Base-by-base conservation (phyloP, 2,888 invertebrate species). In the Azorinus chamasolen region DNA sequence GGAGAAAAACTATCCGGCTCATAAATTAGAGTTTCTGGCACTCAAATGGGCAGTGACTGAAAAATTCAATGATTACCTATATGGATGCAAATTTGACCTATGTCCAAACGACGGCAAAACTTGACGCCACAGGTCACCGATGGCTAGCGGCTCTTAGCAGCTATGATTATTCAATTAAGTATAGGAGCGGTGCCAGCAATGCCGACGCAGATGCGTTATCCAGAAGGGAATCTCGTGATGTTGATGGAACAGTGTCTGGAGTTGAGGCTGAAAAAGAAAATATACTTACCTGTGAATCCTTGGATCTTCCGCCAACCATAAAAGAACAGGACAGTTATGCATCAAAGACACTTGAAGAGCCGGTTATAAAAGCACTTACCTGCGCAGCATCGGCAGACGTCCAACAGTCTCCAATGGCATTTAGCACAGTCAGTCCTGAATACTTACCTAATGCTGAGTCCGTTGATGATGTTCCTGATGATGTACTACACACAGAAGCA, bases 11-110 rank as follows among this genome's bases (percentile, higher is more conserved):
- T 63, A 63, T 24, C 63, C 65, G 16, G 39, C 54, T 3, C 65
- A 65, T 25, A 65, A 72, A 25, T 25, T 66, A 16, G 72, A 72
- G 45, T 72, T 72, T 48, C 37, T 65, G 14, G 64, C 51, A 6
- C 54, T 72, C 16, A 72, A 72, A 27, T 72, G 72, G 72, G 51
- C 65, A 14, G 59, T 72, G 4, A 46, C 48, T 14, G 72, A 72
- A 37, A 72, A 63, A 43, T 51, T 65, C 39, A 32, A 61, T 25
- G 66, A 73, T 32, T 73, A 73, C 41, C 22, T 73, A 24, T 73
- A 66, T 50, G 61, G 68, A n/a, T 25, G 37, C 10, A 16, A n/a
- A 18, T 73, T 66, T 48, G 46, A 54, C 65, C 1, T 65, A 65
- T 45, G 66, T 68, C 2, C 18, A 43, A 6, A 66, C 66, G 5